Evolutionary conservation across 2,888 invertebrate genomes (phyloP).

Genomic region (Uloborus plumipes): DNA sequence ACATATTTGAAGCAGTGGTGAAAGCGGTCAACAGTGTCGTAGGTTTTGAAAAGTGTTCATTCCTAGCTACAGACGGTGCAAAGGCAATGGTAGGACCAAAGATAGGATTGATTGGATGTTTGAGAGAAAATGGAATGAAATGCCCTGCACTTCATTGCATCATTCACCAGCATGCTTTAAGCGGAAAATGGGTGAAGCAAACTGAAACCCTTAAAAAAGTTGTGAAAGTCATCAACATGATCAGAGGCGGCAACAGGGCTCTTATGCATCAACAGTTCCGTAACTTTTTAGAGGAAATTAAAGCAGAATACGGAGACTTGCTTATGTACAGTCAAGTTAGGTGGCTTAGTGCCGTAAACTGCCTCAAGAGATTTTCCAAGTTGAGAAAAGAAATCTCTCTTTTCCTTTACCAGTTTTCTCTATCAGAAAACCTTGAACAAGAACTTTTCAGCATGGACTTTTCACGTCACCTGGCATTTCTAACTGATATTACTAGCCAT

Average conservation of each 20-base stretch:
- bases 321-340: not conserved
- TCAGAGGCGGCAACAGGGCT: too few species aligned
- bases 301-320: not conserved
- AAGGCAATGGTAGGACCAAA: slow-evolving; percentile 7
- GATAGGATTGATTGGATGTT: slow-evolving; percentile 3
- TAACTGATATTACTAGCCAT: slow-evolving; percentile 7
- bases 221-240: slow-evolving; percentile 7
- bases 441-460: not conserved
- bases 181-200: too few species aligned
- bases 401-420: slow-evolving; percentile 8
- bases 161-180: slow-evolving; percentile 2
- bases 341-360: not conserved
- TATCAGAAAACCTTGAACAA: slow-evolving; percentile 14
- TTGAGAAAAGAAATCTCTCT: slow-evolving; percentile 4
- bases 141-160: slow-evolving; percentile 2
- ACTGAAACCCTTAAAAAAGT: not conserved
- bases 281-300: too few species aligned
- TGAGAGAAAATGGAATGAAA: too few species aligned
- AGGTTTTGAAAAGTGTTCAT: slow-evolving; percentile 20
- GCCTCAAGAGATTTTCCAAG: not conserved
- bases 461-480: slow-evolving; percentile 2
- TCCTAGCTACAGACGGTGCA: slow-evolving; percentile 9
- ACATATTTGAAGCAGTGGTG: slow-evolving; percentile 15
- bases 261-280: too few species aligned
- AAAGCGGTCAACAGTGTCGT: slow-evolving; percentile 9